Evolutionary conservation across 2,888 invertebrate genomes (phyloP), one percentile per base, ranked within the genome.

Genomic region (Notodonta dromedarius): DNA sequence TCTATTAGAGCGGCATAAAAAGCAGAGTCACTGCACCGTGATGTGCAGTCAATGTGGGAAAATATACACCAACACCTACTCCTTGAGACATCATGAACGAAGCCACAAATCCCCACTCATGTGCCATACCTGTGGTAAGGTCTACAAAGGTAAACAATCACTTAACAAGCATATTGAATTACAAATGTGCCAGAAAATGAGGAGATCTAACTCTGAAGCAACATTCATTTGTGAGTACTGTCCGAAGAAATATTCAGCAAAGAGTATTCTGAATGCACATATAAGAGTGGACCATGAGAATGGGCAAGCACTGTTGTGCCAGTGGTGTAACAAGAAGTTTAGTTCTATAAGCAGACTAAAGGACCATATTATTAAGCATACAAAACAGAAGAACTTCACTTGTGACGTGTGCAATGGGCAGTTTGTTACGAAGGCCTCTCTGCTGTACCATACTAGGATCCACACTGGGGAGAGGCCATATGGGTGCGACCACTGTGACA

Each of bases 381-480:
- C 85, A 0, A 77, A 77, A 55, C 80, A 84, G 58, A 84, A 82
- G 62, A 77, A 82, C 8, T 83, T 78, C 65, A 61, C 67, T 11
- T 85, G 85, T 71, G 64, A 70, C 14, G 58, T 72, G 0, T 85
- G 85, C 58, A 71, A 73, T 8, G 74, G 78, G 0, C 71, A 74
- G 59, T 85, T 82, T 73, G 82, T 77, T 2, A 76, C 80, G 0
- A 83, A 76, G 61, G 67, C 67, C 16, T 77, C 85, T 9, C 60
- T 85, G n/a, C 48, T 78, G 13, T 80, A 80, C 57, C 85, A 85
- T 56, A 83, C 78, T 3, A 67, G 85, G 46, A 76, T 68, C 0
- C 85, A 85, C 51, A 85, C 84, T 0, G 85, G 85, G 5, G 85
- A 84, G 50, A 80, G 70, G 5, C 84, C 85, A 0, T 85, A 81